phyloP scores from a whole-genome alignment of 1,140 invertebrate species.

The Achatina immaculata region DNA sequence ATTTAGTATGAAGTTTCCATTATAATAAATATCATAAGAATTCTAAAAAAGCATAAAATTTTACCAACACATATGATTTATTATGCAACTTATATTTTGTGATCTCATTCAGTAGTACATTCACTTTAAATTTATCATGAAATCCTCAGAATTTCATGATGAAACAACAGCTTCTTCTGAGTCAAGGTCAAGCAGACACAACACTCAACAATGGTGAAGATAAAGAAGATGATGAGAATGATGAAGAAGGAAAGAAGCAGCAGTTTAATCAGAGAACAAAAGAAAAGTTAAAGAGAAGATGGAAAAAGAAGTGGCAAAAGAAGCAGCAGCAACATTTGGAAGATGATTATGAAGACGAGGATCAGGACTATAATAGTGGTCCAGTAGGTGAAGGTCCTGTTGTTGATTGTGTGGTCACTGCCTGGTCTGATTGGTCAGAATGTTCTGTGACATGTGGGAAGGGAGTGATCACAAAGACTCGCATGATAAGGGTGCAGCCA shows the following conservation, averaged over 20 bases:
- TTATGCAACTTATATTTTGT: too few relatives aligned
- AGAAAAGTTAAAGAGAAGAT: slow-evolving; percentile 45
- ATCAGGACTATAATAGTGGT: not conserved
- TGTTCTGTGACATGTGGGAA: slow-evolving; percentile 69
- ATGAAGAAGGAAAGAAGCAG: slow-evolving; percentile 41
- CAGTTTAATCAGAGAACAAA: slow-evolving; percentile 43
- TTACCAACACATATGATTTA: too few relatives aligned
- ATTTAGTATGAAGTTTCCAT: too few relatives aligned
- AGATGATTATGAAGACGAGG: not conserved
- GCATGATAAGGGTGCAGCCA: slow-evolving; percentile 58
- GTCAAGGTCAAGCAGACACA: slow-evolving; percentile 6
- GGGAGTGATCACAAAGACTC: slow-evolving; percentile 46
- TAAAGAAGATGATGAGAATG: not conserved
- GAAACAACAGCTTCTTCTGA: slow-evolving; percentile 35
- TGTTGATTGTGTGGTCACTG: slow-evolving; percentile 65
- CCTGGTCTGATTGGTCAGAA: slow-evolving; percentile 69
- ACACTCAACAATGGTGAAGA: not conserved
- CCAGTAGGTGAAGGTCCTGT: slow-evolving; percentile 19
- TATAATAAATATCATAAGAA: too few relatives aligned
- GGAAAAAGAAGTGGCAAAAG: slow-evolving; percentile 32
- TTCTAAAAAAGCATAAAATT: too few relatives aligned
- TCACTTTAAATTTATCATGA: too few relatives aligned
- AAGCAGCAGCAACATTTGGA: not conserved
- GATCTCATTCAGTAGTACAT: too few relatives aligned
- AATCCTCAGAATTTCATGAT: slow-evolving; percentile 30